These are phyloP conservation scores for Drosophila pandora DNA, from an alignment of 1,140 invertebrate species.

Conservation along the genomic window DNA sequence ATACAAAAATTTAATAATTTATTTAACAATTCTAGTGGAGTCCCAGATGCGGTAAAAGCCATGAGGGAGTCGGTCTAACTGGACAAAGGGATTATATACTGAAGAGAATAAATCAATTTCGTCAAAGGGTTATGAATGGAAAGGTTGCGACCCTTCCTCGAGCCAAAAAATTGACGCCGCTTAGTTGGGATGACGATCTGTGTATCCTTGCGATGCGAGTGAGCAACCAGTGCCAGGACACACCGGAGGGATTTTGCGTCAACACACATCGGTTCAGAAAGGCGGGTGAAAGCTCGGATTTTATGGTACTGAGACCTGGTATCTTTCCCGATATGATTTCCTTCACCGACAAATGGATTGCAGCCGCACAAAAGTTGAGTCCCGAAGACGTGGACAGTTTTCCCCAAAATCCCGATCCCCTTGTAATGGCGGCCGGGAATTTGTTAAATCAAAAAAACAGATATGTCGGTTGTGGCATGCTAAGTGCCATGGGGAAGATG, in stretches of 20 bases:
- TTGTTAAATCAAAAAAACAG: background rate
- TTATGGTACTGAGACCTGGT: no score
- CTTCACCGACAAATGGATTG: background rate
- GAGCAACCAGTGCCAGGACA: constrained; percentile 6
- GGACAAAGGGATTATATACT: background rate
- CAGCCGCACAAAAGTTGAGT: background rate
- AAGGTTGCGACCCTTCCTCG: background rate
- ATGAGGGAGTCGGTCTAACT: background rate
- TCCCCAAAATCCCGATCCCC: background rate
- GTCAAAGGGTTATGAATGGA: background rate
- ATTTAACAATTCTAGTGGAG: constrained; percentile 6
- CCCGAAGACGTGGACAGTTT: background rate
- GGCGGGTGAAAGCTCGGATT: constrained; percentile 23
- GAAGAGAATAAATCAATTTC: background rate
- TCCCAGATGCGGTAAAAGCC: constrained; percentile 4
- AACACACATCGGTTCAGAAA: constrained; percentile 14
- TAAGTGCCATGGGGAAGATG: background rate
- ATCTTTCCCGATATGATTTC: background rate
- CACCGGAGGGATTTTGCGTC: background rate
- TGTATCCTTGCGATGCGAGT: constrained; percentile 25
- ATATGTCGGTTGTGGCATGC: constrained; percentile 10
- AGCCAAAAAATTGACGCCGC: background rate
- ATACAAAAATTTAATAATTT: no score
- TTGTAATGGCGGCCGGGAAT: background rate
- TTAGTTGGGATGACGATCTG: constrained; percentile 17